These are phyloP conservation scores for Notiomystis cincta DNA, from an alignment of 2,113 vertebrate genomes.

Conservation along the genomic window DNA sequence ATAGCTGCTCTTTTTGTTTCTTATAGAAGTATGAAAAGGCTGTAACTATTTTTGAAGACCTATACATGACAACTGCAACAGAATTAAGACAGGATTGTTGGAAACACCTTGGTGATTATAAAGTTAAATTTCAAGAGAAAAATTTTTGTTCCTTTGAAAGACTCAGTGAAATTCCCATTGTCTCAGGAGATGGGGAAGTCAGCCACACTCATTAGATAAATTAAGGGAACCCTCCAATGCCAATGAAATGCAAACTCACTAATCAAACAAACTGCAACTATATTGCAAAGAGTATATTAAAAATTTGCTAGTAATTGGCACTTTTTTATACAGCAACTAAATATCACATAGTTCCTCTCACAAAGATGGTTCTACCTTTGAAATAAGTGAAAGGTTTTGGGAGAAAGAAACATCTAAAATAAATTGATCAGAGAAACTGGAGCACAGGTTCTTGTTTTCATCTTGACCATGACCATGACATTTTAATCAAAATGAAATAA, in stretches of 20 bases:
- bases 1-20: neutral
- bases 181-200: neutral
- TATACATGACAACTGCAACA: neutral
- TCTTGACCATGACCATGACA: neutral
- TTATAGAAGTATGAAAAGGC: neutral
- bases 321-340: neutral
- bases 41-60: neutral
- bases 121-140: neutral
- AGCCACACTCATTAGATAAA: neutral
- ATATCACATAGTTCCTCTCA: neutral
- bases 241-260: neutral
- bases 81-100: neutral
- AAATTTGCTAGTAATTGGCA: neutral
- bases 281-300: neutral
- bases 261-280: neutral
- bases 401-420: neutral
- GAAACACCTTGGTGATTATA: neutral
- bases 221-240: neutral
- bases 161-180: neutral
- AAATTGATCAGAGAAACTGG: neutral
- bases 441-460: neutral
- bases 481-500: neutral
- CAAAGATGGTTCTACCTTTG: neutral
- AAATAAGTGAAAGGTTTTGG: neutral
- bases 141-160: neutral